Evolutionary conservation across 2,797 vertebrate species (phyloP).

Genomic region (Malurus leucopterus): DNA sequence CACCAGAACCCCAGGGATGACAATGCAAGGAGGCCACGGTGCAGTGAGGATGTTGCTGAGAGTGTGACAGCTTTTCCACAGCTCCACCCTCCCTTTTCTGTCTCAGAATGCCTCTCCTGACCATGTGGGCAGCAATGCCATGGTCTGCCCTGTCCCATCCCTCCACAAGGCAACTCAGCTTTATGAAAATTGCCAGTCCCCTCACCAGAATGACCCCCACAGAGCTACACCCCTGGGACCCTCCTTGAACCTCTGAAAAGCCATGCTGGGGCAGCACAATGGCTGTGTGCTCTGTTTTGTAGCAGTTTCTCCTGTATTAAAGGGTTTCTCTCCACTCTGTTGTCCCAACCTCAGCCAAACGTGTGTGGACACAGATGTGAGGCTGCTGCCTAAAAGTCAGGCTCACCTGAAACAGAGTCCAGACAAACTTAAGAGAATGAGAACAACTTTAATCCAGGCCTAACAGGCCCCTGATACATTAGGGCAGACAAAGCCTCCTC

Average conservation of each 20-base stretch:
- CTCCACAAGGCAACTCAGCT: background rate
- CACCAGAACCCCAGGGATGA: background rate
- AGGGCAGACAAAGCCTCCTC: no score
- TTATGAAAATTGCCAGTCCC: background rate
- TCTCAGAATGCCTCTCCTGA: background rate
- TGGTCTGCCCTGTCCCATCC: background rate
- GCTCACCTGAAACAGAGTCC: no score
- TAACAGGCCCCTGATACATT: no score
- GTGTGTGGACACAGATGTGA: background rate
- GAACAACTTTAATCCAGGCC: no score
- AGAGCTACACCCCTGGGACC: background rate
- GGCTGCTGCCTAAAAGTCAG: background rate
- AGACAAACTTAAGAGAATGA: no score
- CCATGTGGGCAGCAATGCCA: background rate
- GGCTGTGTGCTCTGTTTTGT: background rate
- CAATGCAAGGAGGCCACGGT: background rate
- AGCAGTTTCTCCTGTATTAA: background rate
- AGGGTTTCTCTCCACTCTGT: background rate
- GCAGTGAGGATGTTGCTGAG: background rate
- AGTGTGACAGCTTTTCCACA: background rate
- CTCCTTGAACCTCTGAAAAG: background rate
- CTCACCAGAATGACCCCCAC: background rate
- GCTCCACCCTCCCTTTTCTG: background rate
- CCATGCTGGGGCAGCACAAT: background rate
- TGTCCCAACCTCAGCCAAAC: accelerated